Evolutionary conservation across 2,888 invertebrate species (phyloP), one percentile per base, ranked within the genome.

Genomic region (Agrotis segetum): DNA sequence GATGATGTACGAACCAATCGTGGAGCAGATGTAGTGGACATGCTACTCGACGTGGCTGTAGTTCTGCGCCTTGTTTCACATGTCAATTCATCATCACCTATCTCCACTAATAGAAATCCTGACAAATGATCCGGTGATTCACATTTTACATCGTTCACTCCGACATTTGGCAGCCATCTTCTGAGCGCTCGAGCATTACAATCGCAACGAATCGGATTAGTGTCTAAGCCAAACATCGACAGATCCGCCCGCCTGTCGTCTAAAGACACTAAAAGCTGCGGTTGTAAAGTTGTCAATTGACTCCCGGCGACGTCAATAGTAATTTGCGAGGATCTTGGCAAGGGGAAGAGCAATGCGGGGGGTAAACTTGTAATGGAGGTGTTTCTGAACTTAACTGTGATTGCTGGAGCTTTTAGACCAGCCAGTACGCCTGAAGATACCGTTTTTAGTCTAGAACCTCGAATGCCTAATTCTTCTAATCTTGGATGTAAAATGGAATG

Each of bases 191-290:
- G 96, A 1, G 98, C 97, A 86, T 98, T 97, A 89, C 99, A 99
- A 90, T 99, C 98, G 89, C 99, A 99, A 71, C 97, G 96, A 60
- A 99, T 97, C 0, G 99, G 98, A 92, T 99, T 98, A 5, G 97
- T 97, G 61, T 97, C 97, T 53, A 99, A 94, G 0, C 99, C 99
- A 72, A 97, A 95, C 85, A 99, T 96, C 55, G 97, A 97, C 53
- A 99, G 94, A 90, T 98, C 98, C 1, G 98, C 97, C 64, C 98
- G 96, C 21, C 98, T 96, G 88, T 98, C 99, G 87, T 99, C 99
- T 40, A 99, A 94, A 6, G 98, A 98, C 4, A 97, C 97, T 11
- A 99, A 92, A 77, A 99, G 96, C 87, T 98, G 98, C 0, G 98
- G 97, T 73, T 98, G 97, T 11, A 99, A 91, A 1, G 98, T 98